Conservation (phyloP, 2,113 vertebrate species). For the Rostratula benghalensis region DNA sequence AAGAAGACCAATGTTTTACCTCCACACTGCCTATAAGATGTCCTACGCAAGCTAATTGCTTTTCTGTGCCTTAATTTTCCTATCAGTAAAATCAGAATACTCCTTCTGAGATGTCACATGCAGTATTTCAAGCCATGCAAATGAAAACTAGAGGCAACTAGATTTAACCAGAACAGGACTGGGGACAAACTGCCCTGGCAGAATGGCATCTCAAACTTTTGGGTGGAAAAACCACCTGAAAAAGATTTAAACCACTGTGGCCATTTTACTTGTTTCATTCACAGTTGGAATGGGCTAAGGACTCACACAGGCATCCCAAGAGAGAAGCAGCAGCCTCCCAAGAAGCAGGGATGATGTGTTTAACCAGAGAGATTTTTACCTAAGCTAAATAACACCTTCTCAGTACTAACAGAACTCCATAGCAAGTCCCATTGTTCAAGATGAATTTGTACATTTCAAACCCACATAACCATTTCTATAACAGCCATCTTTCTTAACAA, state of each 20-base stretch:
- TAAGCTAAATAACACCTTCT: neutral
- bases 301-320: accelerated
- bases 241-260: neutral
- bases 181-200: neutral
- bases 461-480: neutral
- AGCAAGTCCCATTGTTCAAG: neutral
- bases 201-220: neutral
- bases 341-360: neutral
- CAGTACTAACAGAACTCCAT: neutral
- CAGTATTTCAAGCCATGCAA: neutral
- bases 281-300: neutral
- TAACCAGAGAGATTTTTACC: neutral
- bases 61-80: neutral
- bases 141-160: neutral
- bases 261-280: neutral
- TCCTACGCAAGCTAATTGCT: neutral
- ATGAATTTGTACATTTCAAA: neutral
- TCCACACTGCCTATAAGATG: neutral
- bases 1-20: neutral
- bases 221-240: neutral
- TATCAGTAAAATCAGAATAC: neutral
- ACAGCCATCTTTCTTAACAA: neutral
- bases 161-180: neutral
- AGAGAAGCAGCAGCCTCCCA: neutral
- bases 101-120: neutral